A percentile compares a stretch with the other conserved stretches of the same genome.
Evolutionary conservation across 1,140 invertebrate species (phyloP).

Genomic region (Phymorhynchus buccinoides): DNA sequence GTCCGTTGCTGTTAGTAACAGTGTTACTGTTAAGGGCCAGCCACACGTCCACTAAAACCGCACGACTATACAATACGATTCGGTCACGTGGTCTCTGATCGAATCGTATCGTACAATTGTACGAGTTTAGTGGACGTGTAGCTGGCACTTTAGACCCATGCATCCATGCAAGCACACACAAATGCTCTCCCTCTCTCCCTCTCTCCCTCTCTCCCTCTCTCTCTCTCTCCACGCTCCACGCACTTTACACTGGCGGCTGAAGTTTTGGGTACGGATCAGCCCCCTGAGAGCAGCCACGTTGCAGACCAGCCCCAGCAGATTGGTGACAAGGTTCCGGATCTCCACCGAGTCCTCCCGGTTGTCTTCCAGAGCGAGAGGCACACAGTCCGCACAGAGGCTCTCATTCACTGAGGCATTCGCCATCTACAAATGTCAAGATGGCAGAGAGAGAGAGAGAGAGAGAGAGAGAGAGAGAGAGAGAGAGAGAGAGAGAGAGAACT

Average conservation of each 20-base stretch:
- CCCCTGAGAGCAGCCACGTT: background rate
- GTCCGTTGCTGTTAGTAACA: background rate
- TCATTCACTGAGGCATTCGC: background rate
- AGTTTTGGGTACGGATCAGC: background rate
- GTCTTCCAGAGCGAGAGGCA: background rate
- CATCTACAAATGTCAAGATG: background rate
- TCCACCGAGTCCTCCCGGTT: too few species aligned
- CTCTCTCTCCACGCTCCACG: background rate
- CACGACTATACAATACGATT: too few species aligned
- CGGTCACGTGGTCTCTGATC: too few species aligned
- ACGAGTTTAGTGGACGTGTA: too few species aligned
- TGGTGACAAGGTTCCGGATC: too few species aligned
- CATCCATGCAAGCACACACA: too few species aligned
- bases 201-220: background rate
- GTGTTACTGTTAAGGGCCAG: background rate
- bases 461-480: too few species aligned
- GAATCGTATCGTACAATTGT: background rate
- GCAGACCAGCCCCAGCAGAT: too few species aligned
- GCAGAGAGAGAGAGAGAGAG: constrained; percentile 1
- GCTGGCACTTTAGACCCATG: background rate
- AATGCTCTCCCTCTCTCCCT: too few species aligned
- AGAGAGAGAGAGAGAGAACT: background rate
- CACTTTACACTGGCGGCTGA: background rate
- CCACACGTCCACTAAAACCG: too few species aligned
- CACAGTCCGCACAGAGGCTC: background rate